A percentile compares a stretch with the other conserved stretches of the same genome.
phyloP scores from a whole-genome alignment of 2,113 vertebrate species.

The Hippopotamus amphibius region DNA sequence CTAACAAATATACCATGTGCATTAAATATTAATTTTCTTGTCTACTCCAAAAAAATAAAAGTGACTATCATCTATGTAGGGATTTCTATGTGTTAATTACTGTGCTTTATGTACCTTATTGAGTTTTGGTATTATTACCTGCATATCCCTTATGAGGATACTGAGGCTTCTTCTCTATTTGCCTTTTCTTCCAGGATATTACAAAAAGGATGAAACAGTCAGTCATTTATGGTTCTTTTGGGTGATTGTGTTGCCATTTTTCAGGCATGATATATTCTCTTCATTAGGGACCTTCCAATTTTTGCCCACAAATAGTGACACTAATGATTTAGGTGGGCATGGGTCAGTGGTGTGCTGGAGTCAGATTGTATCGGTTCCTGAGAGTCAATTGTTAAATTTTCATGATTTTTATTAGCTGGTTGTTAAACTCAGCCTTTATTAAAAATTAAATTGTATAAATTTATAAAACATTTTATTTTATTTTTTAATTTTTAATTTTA shows the following conservation, averaged over 20 bases:
- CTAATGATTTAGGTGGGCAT: background rate
- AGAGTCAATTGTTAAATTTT: background rate
- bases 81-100: background rate
- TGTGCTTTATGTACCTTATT: background rate
- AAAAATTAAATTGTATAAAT: conserved; percentile 17
- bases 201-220: background rate
- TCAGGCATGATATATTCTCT: background rate
- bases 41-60: background rate
- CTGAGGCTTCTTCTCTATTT: background rate
- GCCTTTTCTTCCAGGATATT: background rate
- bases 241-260: background rate
- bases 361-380: background rate
- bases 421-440: background rate
- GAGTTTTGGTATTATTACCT: background rate
- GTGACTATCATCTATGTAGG: background rate
- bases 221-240: background rate
- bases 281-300: background rate
- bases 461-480: background rate
- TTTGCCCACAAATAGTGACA: background rate
- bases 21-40: conserved; percentile 2
- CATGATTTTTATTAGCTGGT: background rate
- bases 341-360: background rate
- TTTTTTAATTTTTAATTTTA: too few relatives aligned
- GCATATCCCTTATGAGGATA: background rate
- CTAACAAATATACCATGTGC: background rate